Base-by-base conservation (phyloP, 2,113 vertebrate genomes). In the Periophthalmodon schlosseri region DNA sequence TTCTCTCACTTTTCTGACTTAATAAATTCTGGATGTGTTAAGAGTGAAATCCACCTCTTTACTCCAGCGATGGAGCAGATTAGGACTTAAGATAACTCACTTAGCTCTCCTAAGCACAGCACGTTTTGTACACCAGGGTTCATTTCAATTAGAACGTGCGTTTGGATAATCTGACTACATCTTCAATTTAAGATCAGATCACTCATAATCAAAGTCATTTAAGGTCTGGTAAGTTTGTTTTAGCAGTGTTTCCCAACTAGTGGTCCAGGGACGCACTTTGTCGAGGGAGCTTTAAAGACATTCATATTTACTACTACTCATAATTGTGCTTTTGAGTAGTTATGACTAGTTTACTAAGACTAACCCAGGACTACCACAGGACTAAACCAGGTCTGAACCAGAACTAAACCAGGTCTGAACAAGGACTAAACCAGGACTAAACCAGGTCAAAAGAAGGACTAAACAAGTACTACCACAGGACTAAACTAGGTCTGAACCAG, bases 31-130 rank as follows among this genome's bases (percentile, higher is more conserved):
- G 65, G 57, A 80, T 87, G 39, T 72, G 75, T 68, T 79, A 58
- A 70, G 68, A 78, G 75, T 77, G 68, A 85, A 90, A 80, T 78
- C 74, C 75, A 76, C 39, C 74, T 81, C 64, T 85, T 82, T 81
- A 69, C 74, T 83, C 74, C 77, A 79, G 73, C 79, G 71, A 80
- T 78, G 68, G 20, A 11, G 78, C 52, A 77, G 86, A 82, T 87
- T 79, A 88, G 68, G 39, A 68, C 75, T 74, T 54, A 70, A 50
- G 54, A 77, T 36, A 33, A 21, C 6, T 20, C 20, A 4, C 36
- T 49, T 36, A 9, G 5, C 82, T n/a, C 68, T 24, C 56, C 65
- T 44, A 73, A 72, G 84, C 70, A 80, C 78, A 81, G 72, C 79
- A 83, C 16, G 18, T 21, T 44, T 60, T 1, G 4, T 28, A 49